Evolutionary conservation across 2,113 vertebrate genomes (phyloP), one percentile per base, ranked within the genome.

Genomic region (Phylloscopus whistleri): DNA sequence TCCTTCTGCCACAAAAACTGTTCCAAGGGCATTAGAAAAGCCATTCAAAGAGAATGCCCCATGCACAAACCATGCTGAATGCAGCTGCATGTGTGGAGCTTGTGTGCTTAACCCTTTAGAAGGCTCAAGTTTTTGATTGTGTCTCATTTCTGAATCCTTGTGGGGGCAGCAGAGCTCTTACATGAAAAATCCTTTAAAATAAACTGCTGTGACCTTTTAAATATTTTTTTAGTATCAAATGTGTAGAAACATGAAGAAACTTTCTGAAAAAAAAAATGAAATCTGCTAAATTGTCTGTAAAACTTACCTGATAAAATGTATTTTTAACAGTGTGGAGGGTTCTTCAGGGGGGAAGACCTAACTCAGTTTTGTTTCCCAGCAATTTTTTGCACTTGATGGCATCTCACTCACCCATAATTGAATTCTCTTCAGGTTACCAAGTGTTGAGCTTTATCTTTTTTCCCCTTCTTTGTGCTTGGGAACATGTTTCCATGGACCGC

Each of bases 91-190:
- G 39, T 2, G 0, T 44, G n/a, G 10, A 10, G 27, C 14, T 33
- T 46, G 6, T 5, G 11, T 53, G 24, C 53, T 68, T 82, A 49
- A 69, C 39, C 41, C 85, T 79, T 59, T 7, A 27, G 22, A 43
- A 64, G 4, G 37, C 19, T 44, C 6, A 51, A 3, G 8, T 24
- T 89, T 66, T 51, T 31, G 11, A 30, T 20, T 33, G 17, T 58
- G 59, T 68, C 31, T 89, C 44, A 18, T 89, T 62, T 68, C 41
- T 46, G 17, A 58, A 31, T 56, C 91, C 89, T 93, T 92, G 73
- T 49, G 85, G 94, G 94, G 94, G 89, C 95, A 96, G 93, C 87
- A 96, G 84, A 96, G 91, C 53, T 87, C 84, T 74, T 70, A 39
- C 0, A 0, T 13, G 58, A 66, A 37, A 91, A 93, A 56, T 22